These are phyloP conservation scores for Naja naja DNA, from an alignment of 2,113 vertebrate species.

Conservation along the genomic window DNA sequence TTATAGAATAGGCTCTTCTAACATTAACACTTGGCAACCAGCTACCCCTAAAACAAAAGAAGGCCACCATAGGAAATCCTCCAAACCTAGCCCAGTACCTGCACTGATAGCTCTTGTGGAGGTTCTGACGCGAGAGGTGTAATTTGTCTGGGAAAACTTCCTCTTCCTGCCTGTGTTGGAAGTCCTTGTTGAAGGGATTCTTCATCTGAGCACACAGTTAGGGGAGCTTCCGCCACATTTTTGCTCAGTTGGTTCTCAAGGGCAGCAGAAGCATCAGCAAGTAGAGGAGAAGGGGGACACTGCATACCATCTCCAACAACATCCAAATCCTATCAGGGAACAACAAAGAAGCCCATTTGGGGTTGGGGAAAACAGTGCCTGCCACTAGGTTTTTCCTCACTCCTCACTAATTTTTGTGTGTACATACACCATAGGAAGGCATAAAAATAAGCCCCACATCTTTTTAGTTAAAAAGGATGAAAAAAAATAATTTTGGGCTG, in stretches of 20 bases:
- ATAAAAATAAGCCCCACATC: not conserved
- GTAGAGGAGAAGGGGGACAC: slow-evolving; percentile 90
- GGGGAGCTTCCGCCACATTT: slow-evolving; percentile 80
- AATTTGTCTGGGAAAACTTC: not conserved
- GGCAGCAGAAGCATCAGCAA: slow-evolving; percentile 86
- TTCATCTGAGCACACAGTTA: slow-evolving; percentile 82
- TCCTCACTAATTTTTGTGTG: not conserved
- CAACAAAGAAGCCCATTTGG: rapidly evolving
- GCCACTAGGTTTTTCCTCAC: not conserved
- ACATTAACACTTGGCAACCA: not conserved
- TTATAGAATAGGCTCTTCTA: not conserved
- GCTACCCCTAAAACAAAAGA: not conserved
- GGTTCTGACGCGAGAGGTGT: not conserved
- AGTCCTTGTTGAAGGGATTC: slow-evolving; percentile 61
- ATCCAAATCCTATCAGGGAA: slow-evolving; percentile 83
- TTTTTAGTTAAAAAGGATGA: not conserved
- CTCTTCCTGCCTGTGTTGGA: slow-evolving; percentile 20
- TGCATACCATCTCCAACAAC: slow-evolving; percentile 93
- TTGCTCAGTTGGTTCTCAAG: slow-evolving; percentile 82
- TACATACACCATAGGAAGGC: not conserved
- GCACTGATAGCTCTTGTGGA: rapidly evolving
- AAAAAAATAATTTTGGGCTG: not conserved
- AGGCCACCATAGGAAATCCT: rapidly evolving
- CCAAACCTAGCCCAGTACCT: slow-evolving; percentile 10
- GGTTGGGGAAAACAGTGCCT: too few relatives aligned